Percentiles rank a stretch among this genome's conserved stretches.
Evolutionary conservation across 2,888 invertebrate species (phyloP).

Genomic region (Cheilosia impressa): DNA sequence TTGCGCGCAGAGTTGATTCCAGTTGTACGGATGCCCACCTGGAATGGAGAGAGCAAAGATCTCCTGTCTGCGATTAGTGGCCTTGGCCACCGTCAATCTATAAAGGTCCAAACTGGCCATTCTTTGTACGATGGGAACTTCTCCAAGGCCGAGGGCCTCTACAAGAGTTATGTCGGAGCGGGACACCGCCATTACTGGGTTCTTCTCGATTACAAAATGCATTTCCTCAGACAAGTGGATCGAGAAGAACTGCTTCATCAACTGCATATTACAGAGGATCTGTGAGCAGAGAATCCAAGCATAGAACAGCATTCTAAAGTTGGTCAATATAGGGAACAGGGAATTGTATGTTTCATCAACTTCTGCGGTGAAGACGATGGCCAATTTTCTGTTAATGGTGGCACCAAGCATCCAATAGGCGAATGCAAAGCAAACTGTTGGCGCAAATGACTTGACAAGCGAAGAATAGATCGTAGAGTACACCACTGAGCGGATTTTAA

Average conservation of each 20-base stretch:
- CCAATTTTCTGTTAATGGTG: constrained; percentile 84
- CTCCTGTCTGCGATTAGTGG: constrained; percentile 85
- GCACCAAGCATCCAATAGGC: constrained; percentile 87
- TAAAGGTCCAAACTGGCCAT: constrained; percentile 91
- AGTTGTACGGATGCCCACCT: constrained; percentile 94
- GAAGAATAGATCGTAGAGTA: constrained; percentile 86
- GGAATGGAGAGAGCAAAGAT: constrained; percentile 91
- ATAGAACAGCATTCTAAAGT: constrained; percentile 85
- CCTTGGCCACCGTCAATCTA: constrained; percentile 85
- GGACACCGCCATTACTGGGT: constrained; percentile 79
- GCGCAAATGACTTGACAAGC: constrained; percentile 86
- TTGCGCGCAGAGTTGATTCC: constrained; percentile 89
- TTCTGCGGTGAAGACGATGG: constrained; percentile 84
- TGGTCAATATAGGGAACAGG: constrained; percentile 81
- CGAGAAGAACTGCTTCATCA: constrained; percentile 89
- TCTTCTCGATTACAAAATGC: constrained; percentile 86
- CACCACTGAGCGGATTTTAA: constrained; percentile 87
- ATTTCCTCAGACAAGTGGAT: constrained; percentile 89
- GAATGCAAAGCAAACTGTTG: constrained; percentile 86
- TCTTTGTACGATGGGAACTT: constrained; percentile 88
- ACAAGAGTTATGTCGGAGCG: constrained; percentile 85
- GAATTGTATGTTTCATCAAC: constrained; percentile 79
- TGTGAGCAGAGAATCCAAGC: constrained; percentile 89
- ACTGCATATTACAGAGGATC: constrained; percentile 88
- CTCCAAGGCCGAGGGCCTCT: constrained; percentile 85